Conservation (phyloP, 2,888 invertebrate genomes). For the Hymenopus coronatus region DNA sequence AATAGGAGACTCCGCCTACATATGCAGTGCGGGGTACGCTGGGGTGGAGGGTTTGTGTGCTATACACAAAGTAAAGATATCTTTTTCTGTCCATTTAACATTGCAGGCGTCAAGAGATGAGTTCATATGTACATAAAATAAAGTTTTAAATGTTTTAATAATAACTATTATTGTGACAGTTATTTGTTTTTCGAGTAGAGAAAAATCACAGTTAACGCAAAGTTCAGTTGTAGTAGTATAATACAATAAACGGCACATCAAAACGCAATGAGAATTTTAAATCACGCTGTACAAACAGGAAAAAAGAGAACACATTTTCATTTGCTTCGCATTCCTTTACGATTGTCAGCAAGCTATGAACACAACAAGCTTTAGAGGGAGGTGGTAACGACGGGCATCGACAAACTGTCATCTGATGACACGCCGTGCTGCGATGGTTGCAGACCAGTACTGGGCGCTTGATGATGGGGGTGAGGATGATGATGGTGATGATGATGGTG, state of each 20-base stretch:
- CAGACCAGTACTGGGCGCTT: conserved; percentile 25
- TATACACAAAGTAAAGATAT: not conserved
- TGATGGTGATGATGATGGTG: conserved; percentile 42
- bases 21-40: not conserved
- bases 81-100: not conserved
- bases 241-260: not conserved
- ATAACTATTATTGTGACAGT: not conserved
- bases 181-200: not conserved
- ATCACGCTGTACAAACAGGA: not conserved
- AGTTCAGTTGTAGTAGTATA: not conserved
- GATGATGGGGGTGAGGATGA: conserved; percentile 39
- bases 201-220: conserved; percentile 18
- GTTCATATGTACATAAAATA: conserved; percentile 6
- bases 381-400: conserved; percentile 50
- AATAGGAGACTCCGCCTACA: not conserved
- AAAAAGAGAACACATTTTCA: not conserved
- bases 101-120: not conserved
- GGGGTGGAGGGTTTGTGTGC: not conserved
- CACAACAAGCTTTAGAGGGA: conserved; percentile 46
- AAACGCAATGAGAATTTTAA: not conserved
- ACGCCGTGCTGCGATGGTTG: conserved; percentile 30
- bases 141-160: not conserved
- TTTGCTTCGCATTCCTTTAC: not conserved
- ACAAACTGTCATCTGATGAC: conserved; percentile 41
- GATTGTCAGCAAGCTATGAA: not conserved